Percentiles rank a stretch among this genome's conserved stretches.
Evolutionary conservation across 2,113 vertebrate species (phyloP).

Genomic region (Corythornis madagascariensis): DNA sequence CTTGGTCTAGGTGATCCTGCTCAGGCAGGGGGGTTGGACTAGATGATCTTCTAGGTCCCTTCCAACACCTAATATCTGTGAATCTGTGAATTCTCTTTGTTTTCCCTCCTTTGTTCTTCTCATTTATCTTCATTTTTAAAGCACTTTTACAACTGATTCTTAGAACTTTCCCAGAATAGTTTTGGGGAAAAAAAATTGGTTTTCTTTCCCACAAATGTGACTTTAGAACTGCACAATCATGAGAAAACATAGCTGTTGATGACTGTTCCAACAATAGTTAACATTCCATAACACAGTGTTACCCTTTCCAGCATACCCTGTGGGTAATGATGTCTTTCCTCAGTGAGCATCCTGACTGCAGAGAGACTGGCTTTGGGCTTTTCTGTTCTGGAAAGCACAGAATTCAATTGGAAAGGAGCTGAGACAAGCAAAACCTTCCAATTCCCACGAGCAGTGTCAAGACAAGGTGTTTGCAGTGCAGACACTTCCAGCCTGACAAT

Average conservation of each 20-base stretch:
- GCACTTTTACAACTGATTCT: not conserved
- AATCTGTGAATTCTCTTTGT: too few species aligned
- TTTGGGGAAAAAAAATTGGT: not conserved
- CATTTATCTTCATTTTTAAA: not conserved
- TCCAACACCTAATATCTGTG: too few species aligned
- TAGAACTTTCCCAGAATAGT: not conserved
- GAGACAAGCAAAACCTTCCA: constrained; percentile 12
- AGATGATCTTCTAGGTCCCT: too few species aligned
- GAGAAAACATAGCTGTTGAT: not conserved
- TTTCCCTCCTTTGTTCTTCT: too few species aligned
- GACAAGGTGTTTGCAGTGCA: not conserved
- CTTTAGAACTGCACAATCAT: not conserved
- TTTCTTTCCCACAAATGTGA: not conserved
- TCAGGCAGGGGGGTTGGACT: too few species aligned
- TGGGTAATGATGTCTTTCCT: not conserved
- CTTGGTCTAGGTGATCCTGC: too few species aligned
- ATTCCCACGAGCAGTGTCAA: not conserved
- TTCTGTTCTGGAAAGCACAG: not conserved
- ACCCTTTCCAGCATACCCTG: not conserved
- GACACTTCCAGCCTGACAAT: not conserved
- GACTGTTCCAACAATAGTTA: not conserved
- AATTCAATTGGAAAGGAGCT: not conserved
- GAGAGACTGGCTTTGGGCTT: not conserved
- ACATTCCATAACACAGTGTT: not conserved
- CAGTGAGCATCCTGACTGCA: not conserved